Evolutionary conservation across 1,140 invertebrate species (phyloP), one percentile per base, ranked within the genome.

Genomic region (Formica exsecta): DNA sequence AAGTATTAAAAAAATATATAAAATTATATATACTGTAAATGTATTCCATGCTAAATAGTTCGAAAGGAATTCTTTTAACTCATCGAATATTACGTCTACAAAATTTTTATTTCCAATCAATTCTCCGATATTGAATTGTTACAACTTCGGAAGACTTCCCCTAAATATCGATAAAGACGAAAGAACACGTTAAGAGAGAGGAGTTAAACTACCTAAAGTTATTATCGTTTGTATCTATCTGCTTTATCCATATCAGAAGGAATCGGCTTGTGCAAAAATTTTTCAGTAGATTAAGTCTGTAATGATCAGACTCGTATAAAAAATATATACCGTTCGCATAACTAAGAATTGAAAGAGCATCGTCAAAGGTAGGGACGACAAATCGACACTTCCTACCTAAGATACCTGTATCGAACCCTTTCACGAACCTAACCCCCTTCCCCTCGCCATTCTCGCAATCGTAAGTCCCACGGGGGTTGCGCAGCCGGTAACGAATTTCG

Each of bases 401-500:
- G 68, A 83, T 48, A 66, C 8, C 68, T 73, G 25, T 61, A 44
- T 62, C 25, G 7, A 73, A 32, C 19, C 11, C 51, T 29, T 32
- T 59, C 32, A 25, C 25, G 65, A 70, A 70, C 36, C 22, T 22
- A 70, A 71, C 36, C 25, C 51, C 16, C 19, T 7, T 4, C 2
- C 19, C 16, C 16, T 19, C 16, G 16, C 16, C 36, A 2, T 13
- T 32, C 44, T 29, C 19, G 62, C 70, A 38, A 51, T 80, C 76
- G 64, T 51, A 57, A 71, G 74, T 74, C 62, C 59, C 68, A 70
- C 64, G 80, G 11, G 51, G 25, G 25, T 73, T n/a, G 38, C 88
- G 51, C 86, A 61, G 38, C 38, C 29, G 54, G 74, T 91, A 89
- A 92, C 91, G 90, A 93, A 93, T 91, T 87, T 92, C 84, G 85